Evolutionary conservation across 2,113 vertebrate species (phyloP).

Genomic region (Numida meleagris): DNA sequence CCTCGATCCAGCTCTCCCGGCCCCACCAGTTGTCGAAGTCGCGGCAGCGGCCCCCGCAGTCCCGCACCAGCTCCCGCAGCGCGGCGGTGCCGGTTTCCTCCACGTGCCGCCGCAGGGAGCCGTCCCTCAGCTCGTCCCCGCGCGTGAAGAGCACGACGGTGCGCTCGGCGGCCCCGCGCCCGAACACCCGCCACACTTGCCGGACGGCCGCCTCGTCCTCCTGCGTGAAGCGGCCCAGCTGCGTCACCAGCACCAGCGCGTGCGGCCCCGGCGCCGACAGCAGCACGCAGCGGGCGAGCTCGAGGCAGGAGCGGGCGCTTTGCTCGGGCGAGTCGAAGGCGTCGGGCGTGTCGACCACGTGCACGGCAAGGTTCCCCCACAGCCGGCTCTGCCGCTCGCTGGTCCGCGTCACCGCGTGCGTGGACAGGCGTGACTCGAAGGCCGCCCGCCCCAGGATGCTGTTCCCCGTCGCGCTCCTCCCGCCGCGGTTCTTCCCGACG

Average conservation of each 20-base stretch:
- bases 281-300: slow-evolving; percentile 65
- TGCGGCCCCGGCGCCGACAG: slow-evolving; percentile 78
- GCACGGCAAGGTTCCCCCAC: slow-evolving; percentile 18
- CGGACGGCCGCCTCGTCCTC: neutral
- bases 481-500: neutral
- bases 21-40: slow-evolving; percentile 37
- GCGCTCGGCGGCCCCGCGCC: neutral
- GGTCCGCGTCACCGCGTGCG: slow-evolving; percentile 64
- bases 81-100: neutral
- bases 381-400: neutral
- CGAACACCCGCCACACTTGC: neutral
- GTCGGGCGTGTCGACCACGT: slow-evolving; percentile 78
- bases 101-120: neutral
- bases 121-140: neutral
- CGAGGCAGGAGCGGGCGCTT: slow-evolving; percentile 49
- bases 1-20: neutral
- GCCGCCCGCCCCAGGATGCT: neutral
- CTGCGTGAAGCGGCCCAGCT: neutral
- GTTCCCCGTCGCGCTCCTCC: slow-evolving; percentile 70
- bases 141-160: slow-evolving; percentile 11
- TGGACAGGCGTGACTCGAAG: slow-evolving; percentile 58
- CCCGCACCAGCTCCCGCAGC: neutral
- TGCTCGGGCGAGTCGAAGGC: slow-evolving; percentile 71
- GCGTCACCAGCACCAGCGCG: neutral
- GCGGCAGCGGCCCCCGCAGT: neutral